A percentile compares a stretch with the other conserved stretches of the same genome.
Evolutionary conservation across 35 echinoderm and acorn worm species (phyloP).

Genomic region (Stichopus chloronotus): DNA sequence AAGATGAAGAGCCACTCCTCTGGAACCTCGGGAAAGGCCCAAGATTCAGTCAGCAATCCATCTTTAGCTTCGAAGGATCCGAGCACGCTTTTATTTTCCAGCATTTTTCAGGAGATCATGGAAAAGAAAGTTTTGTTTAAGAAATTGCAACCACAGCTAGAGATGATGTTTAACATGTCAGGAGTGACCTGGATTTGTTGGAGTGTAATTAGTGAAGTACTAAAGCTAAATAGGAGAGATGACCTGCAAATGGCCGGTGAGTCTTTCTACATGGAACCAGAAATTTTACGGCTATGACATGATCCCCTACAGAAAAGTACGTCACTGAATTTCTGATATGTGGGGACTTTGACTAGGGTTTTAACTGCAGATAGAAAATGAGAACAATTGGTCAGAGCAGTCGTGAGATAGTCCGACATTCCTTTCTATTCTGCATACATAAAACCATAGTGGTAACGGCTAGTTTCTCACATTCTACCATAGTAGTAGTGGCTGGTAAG

Average conservation of each 20-base stretch:
- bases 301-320: too few relatives aligned
- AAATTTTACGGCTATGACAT: background rate
- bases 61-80: constrained; percentile 44
- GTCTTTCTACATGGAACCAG: background rate
- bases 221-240: constrained; percentile 75
- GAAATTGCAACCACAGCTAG: constrained; percentile 50
- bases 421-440: too few relatives aligned
- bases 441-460: too few relatives aligned
- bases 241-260: constrained; percentile 80
- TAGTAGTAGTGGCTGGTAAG: too few relatives aligned
- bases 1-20: constrained; percentile 73
- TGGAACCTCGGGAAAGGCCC: background rate
- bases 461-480: too few relatives aligned
- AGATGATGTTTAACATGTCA: constrained; percentile 69
- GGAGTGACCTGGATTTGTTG: constrained; percentile 83
- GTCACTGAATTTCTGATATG: too few relatives aligned
- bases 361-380: too few relatives aligned
- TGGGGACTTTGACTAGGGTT: too few relatives aligned
- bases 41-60: background rate
- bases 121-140: constrained; percentile 64
- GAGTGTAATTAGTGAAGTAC: constrained; percentile 68
- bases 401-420: too few relatives aligned
- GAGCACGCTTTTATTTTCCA: constrained; percentile 45
- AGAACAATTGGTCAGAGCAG: too few relatives aligned
- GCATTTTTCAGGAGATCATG: constrained; percentile 65